A percentile compares a stretch with the other conserved stretches of the same genome.
phyloP scores from a whole-genome alignment of 2,797 vertebrate species.

The Podarcis lilfordi region DNA sequence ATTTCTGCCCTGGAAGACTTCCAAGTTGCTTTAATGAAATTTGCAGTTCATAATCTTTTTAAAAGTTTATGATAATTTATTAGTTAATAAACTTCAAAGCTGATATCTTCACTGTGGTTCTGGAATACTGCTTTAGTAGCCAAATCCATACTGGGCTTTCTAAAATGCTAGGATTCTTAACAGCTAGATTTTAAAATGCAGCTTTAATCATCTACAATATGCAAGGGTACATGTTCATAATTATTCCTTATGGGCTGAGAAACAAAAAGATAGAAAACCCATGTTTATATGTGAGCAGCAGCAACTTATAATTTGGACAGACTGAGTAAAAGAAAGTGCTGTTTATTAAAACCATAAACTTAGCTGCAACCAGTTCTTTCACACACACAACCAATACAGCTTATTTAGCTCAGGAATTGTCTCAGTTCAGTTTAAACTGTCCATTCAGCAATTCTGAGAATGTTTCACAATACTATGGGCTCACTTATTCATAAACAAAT shows the following conservation, averaged over 20 bases:
- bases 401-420: conserved; percentile 71
- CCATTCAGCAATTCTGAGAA: conserved; percentile 77
- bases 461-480: conserved; percentile 77
- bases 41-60: conserved; percentile 46
- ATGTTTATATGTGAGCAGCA: conserved; percentile 18
- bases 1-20: conserved; percentile 32
- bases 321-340: conserved; percentile 65
- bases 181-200: neutral
- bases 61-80: conserved; percentile 29
- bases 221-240: neutral
- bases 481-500: conserved; percentile 84
- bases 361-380: conserved; percentile 65
- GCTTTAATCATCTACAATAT: conserved; percentile 12
- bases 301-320: conserved; percentile 26
- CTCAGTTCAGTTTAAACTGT: conserved; percentile 71
- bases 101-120: neutral
- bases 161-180: conserved; percentile 18
- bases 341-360: conserved; percentile 67
- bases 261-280: conserved; percentile 29
- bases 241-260: neutral
- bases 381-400: conserved; percentile 63
- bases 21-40: conserved; percentile 47
- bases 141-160: neutral
- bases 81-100: conserved; percentile 37
- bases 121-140: neutral